These are phyloP conservation scores for Thamnophis sirtalis DNA, from an alignment of 2,113 vertebrate species.

Conservation along the genomic window DNA sequence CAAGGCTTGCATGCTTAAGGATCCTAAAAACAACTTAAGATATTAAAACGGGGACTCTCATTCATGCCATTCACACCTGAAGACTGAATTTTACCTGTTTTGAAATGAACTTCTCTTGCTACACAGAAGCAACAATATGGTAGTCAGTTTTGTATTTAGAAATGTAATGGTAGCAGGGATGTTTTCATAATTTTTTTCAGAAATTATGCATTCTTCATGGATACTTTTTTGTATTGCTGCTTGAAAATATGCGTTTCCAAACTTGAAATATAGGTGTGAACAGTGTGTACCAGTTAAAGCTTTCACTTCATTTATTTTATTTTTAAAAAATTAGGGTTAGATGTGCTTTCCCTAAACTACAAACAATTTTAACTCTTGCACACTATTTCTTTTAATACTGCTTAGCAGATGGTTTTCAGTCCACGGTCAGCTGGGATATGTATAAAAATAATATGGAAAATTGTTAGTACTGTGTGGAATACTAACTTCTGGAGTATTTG, in stretches of 20 bases:
- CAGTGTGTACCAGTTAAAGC: conserved; percentile 84
- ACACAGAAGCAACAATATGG: conserved; percentile 98
- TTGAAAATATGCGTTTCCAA: conserved; percentile 96
- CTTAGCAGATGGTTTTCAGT: conserved; percentile 61
- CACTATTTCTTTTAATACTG: conserved; percentile 59
- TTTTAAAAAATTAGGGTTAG: conserved; percentile 68
- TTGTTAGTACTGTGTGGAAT: conserved; percentile 61
- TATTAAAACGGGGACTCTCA: conserved; percentile 84
- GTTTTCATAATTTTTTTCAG: conserved; percentile 95
- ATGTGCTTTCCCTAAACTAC: conserved; percentile 42
- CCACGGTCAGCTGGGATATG: conserved; percentile 49
- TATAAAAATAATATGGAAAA: conserved; percentile 55
- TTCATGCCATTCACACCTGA: conserved; percentile 92
- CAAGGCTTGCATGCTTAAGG: conserved; percentile 99
- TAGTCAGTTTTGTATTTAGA: conserved; percentile 99
- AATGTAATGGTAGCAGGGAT: conserved; percentile 97
- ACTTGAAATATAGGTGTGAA: conserved; percentile 92
- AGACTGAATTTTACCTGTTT: conserved; percentile 97
- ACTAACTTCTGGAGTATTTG: conserved; percentile 60
- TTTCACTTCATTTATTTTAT: conserved; percentile 78
- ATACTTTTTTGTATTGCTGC: conserved; percentile 97
- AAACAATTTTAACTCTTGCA: conserved; percentile 61
- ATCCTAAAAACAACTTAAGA: conserved; percentile 91
- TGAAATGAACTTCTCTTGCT: conserved; percentile 97
- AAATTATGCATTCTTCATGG: conserved; percentile 96